Conservation (phyloP, 64 coral and sea anemone species). For the Actinia tenebrosa region DNA sequence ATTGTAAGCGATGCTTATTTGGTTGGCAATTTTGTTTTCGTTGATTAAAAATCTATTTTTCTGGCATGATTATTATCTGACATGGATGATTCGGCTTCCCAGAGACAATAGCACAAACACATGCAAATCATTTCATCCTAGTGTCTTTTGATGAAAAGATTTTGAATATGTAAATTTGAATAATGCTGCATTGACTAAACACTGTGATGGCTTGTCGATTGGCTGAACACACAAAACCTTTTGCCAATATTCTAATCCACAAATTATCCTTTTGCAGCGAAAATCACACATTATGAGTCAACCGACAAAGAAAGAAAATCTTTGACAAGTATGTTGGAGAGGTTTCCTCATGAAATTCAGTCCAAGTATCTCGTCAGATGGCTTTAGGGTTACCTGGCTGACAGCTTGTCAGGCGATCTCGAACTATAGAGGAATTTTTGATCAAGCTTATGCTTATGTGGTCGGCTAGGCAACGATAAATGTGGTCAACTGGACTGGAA, state of each 20-base stretch:
- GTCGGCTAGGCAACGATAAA: slow-evolving; percentile 15
- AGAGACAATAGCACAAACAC: not conserved
- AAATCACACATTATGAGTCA: not conserved
- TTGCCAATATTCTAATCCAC: slow-evolving; percentile 12
- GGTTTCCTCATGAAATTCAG: no score
- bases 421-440: slow-evolving; percentile 2
- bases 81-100: no score
- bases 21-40: no score
- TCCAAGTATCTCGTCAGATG: not conserved
- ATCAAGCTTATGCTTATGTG: not conserved
- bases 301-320: not conserved
- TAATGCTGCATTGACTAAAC: not conserved
- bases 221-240: slow-evolving; percentile 13
- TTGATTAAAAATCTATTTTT: no score
- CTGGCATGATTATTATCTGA: no score
- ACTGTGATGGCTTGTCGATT: not conserved
- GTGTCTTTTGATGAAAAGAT: not conserved
- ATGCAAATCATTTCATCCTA: not conserved
- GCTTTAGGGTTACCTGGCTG: not conserved
- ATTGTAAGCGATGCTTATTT: no score
- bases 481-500: slow-evolving; percentile 12
- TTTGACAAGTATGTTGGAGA: not conserved
- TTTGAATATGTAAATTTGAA: slow-evolving; percentile 5
- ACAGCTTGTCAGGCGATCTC: not conserved
- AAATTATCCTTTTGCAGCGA: slow-evolving; percentile 1